Evolutionary conservation across 2,113 vertebrate species (phyloP).

Genomic region (Caretta caretta): DNA sequence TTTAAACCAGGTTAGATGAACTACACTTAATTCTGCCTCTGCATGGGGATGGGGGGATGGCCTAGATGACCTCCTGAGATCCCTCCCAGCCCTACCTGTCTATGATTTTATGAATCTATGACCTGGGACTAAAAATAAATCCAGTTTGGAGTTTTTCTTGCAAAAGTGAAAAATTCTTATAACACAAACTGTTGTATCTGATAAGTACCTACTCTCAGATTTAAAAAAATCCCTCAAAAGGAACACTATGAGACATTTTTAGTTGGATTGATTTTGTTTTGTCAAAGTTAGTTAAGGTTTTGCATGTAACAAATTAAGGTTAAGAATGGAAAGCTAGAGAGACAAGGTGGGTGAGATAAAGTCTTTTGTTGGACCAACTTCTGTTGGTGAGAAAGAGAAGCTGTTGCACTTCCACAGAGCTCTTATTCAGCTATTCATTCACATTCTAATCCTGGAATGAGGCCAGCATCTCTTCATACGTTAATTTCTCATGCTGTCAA

Average conservation of each 20-base stretch:
- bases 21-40: not conserved
- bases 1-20: not conserved
- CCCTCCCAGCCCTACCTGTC: not conserved
- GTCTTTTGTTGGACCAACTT: not conserved
- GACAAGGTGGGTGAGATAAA: not conserved
- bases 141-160: not conserved
- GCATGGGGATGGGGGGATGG: not conserved
- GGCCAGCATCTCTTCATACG: not conserved
- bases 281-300: not conserved
- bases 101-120: not conserved
- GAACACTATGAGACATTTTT: not conserved
- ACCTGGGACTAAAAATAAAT: not conserved
- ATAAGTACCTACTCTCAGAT: not conserved
- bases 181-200: not conserved
- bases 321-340: not conserved
- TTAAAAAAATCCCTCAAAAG: not conserved
- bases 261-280: not conserved
- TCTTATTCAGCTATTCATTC: not conserved
- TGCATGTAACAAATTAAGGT: not conserved
- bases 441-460: not conserved
- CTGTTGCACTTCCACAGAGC: not conserved
- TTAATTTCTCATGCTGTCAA: not conserved
- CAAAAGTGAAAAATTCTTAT: not conserved
- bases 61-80: not conserved
- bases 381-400: not conserved